Conservation (phyloP, 2,113 vertebrate species). For the Megaceryle torquata region DNA sequence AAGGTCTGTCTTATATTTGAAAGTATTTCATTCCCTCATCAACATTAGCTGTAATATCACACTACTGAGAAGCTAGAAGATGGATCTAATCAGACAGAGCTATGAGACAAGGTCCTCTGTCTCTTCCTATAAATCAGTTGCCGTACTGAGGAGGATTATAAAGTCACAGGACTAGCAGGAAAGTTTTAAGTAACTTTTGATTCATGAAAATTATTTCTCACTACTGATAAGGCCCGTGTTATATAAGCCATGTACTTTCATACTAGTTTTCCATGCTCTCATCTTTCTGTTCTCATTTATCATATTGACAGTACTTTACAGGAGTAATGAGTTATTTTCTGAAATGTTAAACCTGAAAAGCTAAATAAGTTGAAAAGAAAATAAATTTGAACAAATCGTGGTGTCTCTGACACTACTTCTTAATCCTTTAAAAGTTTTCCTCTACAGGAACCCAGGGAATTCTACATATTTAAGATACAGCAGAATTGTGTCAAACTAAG, state of each 20-base stretch:
- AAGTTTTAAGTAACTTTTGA: conserved; percentile 1
- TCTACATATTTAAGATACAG: neutral
- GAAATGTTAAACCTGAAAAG: neutral
- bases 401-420: neutral
- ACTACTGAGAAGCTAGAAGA: neutral
- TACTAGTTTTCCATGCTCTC: neutral
- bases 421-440: neutral
- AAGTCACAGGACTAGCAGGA: neutral
- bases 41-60: neutral
- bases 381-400: neutral
- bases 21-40: neutral
- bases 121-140: neutral
- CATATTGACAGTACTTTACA: neutral
- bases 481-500: neutral
- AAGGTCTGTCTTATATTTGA: neutral
- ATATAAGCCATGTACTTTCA: neutral
- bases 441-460: neutral
- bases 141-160: neutral
- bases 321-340: neutral
- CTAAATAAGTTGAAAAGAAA: neutral
- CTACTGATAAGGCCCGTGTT: neutral
- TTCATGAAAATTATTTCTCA: neutral
- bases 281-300: conserved; percentile 9
- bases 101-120: neutral
- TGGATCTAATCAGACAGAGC: neutral